Conservation (phyloP, 2,888 invertebrate species). For the Diarsia dahlii region DNA sequence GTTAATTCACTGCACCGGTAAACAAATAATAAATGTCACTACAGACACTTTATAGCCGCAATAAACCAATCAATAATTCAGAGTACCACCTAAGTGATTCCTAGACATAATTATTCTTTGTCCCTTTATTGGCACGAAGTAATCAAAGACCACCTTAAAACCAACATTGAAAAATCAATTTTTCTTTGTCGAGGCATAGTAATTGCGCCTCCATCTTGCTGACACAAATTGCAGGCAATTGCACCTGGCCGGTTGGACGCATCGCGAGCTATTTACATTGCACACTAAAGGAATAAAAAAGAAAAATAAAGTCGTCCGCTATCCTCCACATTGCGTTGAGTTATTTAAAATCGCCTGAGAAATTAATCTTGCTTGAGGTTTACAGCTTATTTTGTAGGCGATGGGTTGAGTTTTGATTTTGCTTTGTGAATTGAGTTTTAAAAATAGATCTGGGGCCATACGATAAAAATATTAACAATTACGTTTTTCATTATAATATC, state of each 20-base stretch:
- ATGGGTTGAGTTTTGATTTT: constrained; percentile 32
- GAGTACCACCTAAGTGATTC: constrained; percentile 28
- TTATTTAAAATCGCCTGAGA: constrained; percentile 69
- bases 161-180: constrained; percentile 87
- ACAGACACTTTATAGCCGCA: background rate
- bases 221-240: constrained; percentile 86
- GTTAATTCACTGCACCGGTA: too few relatives aligned
- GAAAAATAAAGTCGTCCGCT: constrained; percentile 64
- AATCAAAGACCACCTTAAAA: constrained; percentile 80
- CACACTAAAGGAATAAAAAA: constrained; percentile 69
- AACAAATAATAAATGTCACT: constrained; percentile 15
- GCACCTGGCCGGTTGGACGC: constrained; percentile 82
- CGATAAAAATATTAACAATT: too few relatives aligned
- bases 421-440: background rate
- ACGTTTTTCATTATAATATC: too few relatives aligned
- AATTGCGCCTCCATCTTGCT: constrained; percentile 80
- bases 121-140: constrained; percentile 58
- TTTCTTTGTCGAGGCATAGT: constrained; percentile 83
- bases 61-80: constrained; percentile 50
- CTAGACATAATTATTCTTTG: constrained; percentile 53
- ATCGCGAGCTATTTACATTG: constrained; percentile 80
- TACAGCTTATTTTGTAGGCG: constrained; percentile 56
- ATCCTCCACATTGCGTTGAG: constrained; percentile 67
- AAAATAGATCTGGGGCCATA: background rate
- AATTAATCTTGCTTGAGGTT: constrained; percentile 59